These are phyloP conservation scores for Tholera decimalis DNA, from an alignment of 2,888 invertebrate species.

Conservation along the genomic window DNA sequence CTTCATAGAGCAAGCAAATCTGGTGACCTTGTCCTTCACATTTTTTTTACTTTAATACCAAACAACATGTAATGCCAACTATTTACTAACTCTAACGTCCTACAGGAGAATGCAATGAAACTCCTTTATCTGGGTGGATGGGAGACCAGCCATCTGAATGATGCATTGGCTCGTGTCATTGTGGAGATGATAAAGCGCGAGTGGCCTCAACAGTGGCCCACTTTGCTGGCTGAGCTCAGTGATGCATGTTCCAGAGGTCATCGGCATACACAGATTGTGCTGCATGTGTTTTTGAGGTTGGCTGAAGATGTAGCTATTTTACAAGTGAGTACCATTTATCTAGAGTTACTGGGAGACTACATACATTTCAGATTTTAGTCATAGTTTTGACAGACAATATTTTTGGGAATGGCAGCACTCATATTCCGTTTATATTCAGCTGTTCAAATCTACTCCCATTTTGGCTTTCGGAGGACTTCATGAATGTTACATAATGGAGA, in stretches of 20 bases:
- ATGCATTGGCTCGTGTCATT: constrained; percentile 96
- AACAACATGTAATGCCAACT: not conserved
- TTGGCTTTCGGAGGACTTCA: not conserved
- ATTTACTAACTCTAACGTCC: constrained; percentile 33
- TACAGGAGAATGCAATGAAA: constrained; percentile 96
- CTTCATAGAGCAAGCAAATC: no score
- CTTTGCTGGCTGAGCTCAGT: constrained; percentile 95
- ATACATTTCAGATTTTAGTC: not conserved
- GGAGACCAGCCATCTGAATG: constrained; percentile 95
- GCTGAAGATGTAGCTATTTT: constrained; percentile 98
- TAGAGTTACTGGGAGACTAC: not conserved
- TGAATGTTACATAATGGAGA: no score
- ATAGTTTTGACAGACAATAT: not conserved
- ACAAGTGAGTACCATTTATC: constrained; percentile 90
- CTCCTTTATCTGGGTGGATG: constrained; percentile 95
- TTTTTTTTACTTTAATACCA: no score
- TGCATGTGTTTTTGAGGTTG: constrained; percentile 96
- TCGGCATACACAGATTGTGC: constrained; percentile 97
- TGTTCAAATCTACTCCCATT: not conserved
- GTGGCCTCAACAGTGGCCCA: constrained; percentile 99
- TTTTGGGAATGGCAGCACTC: not conserved
- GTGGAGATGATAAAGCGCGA: constrained; percentile 99
- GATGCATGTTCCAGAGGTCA: constrained; percentile 96
- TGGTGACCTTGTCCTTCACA: no score
- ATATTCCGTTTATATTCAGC: not conserved